Conservation (phyloP, 23 tunicate species). For the Diplosoma virens region DNA sequence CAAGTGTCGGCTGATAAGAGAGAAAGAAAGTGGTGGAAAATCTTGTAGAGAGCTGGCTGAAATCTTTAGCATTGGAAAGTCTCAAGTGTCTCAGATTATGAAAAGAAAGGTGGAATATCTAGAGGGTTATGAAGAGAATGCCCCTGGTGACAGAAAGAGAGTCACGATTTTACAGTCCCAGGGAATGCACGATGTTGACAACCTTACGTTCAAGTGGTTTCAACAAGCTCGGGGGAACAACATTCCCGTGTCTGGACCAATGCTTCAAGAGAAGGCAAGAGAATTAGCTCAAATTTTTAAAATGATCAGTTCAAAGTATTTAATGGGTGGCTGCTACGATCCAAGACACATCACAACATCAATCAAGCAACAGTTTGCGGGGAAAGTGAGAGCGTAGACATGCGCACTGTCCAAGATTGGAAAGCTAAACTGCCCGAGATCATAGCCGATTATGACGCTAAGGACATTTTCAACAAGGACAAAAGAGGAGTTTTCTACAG, state of each 20-base stretch:
- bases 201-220: no score
- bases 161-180: no score
- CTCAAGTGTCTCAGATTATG: background rate
- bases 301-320: slow-evolving; percentile 12
- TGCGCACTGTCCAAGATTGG: slow-evolving; percentile 6
- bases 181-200: background rate
- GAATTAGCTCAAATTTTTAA: background rate
- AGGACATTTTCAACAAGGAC: slow-evolving; percentile 14
- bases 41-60: background rate
- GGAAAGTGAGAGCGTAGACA: slow-evolving; percentile 7
- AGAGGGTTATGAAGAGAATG: background rate
- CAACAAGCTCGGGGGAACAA: slow-evolving; percentile 10
- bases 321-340: slow-evolving; percentile 13
- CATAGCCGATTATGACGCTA: slow-evolving; percentile 1
- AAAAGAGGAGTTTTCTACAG: slow-evolving; percentile 2
- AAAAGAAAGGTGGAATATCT: background rate
- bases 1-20: slow-evolving; percentile 3
- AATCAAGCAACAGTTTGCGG: background rate
- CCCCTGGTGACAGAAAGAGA: background rate
- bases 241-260: slow-evolving; percentile 15
- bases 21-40: background rate
- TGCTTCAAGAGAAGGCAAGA: slow-evolving; percentile 19
- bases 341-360: background rate
- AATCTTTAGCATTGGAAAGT: background rate
- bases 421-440: slow-evolving; percentile 2